These are phyloP conservation scores for Apus apus DNA, from an alignment of 2,113 vertebrate species.

Conservation along the genomic window DNA sequence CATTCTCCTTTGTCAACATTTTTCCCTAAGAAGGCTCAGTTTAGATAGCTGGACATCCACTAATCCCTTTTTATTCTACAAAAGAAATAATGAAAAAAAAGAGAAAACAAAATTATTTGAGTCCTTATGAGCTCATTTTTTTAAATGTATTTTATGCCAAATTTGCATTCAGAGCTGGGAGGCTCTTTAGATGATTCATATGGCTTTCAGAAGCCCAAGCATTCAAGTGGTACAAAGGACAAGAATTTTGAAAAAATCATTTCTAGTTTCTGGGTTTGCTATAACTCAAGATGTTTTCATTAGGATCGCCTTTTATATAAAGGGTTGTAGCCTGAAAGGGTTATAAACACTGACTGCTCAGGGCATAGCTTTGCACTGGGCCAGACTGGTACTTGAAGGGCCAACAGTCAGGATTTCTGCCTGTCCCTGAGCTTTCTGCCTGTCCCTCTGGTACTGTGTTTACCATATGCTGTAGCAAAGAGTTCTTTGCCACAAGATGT, in stretches of 20 bases:
- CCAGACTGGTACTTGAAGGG: background rate
- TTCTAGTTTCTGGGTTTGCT: background rate
- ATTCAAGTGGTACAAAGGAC: background rate
- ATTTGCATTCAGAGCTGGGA: constrained; percentile 12
- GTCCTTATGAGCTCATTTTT: background rate
- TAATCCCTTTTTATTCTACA: constrained; percentile 51
- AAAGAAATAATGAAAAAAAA: background rate
- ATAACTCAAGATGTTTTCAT: background rate
- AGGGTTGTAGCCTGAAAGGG: background rate
- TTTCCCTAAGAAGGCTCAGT: constrained; percentile 21
- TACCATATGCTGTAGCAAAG: constrained; percentile 13
- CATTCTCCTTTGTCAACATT: constrained; percentile 32
- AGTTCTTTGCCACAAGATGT: constrained; percentile 66
- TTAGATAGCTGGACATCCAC: constrained; percentile 39
- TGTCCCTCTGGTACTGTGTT: background rate
- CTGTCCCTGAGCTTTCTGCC: background rate
- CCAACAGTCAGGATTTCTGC: background rate
- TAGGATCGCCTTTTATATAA: background rate
- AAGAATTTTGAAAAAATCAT: background rate
- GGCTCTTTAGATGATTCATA: background rate
- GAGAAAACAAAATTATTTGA: constrained; percentile 14
- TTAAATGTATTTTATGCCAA: background rate
- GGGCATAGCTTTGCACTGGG: background rate
- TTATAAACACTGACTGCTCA: accelerated
- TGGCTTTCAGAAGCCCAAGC: background rate